Percentiles rank a stretch among this genome's conserved stretches.
Evolutionary conservation across 2,113 vertebrate species (phyloP).

Genomic region (Smithornis capensis): DNA sequence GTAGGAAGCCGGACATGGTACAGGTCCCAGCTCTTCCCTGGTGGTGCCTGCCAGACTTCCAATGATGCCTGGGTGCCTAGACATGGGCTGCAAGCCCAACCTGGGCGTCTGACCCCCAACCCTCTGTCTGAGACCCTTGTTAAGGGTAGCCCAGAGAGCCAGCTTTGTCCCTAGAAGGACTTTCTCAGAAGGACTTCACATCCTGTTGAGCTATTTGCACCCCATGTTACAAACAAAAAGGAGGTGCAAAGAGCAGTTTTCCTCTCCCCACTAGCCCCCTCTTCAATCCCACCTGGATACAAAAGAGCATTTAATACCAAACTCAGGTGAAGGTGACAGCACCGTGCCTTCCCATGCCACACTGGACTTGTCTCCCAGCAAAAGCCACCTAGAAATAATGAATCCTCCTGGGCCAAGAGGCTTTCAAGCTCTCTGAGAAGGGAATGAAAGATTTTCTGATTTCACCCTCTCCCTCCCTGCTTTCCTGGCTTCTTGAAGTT

Average conservation of each 20-base stretch:
- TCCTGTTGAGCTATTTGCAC: background rate
- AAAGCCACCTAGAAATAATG: constrained; percentile 63
- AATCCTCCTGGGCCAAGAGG: constrained; percentile 51
- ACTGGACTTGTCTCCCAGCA: constrained; percentile 48
- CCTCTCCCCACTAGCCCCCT: background rate
- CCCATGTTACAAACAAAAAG: background rate
- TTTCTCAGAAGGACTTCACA: background rate
- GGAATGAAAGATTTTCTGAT: constrained; percentile 65
- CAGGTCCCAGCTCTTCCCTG: background rate
- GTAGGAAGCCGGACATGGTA: background rate
- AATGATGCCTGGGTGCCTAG: background rate
- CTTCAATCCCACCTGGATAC: background rate
- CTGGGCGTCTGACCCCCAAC: background rate
- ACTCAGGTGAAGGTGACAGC: constrained; percentile 5
- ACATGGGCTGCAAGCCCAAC: background rate
- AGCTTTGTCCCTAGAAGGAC: background rate
- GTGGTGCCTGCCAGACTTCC: background rate
- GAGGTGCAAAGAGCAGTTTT: background rate
- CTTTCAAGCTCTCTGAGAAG: constrained; percentile 62
- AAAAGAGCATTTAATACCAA: constrained; percentile 32
- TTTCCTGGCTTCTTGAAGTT: constrained; percentile 65
- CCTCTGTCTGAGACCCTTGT: background rate
- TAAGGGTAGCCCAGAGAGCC: background rate
- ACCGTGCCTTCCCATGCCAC: background rate
- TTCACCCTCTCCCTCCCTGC: constrained; percentile 43